These are phyloP conservation scores for Yponomeuta plumbellus DNA, from an alignment of 2,888 invertebrate genomes.

Conservation along the genomic window DNA sequence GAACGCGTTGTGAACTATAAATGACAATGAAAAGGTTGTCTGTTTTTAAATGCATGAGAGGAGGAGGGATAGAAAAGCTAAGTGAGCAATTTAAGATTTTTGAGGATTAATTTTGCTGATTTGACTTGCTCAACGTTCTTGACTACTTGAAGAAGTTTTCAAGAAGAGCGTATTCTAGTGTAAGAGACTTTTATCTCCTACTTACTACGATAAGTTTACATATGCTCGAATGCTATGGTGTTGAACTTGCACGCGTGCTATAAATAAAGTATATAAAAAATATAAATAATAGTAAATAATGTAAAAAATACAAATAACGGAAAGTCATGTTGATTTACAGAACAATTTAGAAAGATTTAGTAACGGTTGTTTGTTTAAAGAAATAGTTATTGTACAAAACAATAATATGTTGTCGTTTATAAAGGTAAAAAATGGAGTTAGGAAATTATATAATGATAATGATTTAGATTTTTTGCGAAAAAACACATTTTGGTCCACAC, in stretches of 20 bases:
- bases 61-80: background rate
- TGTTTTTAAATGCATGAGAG: background rate
- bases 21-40: background rate
- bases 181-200: constrained; percentile 62
- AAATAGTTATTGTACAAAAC: background rate
- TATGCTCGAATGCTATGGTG: constrained; percentile 65
- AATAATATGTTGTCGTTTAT: background rate
- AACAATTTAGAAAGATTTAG: background rate
- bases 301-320: background rate
- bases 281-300: background rate
- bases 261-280: constrained; percentile 19
- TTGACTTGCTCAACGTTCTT: constrained; percentile 39
- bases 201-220: constrained; percentile 36
- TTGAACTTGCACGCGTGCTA: constrained; percentile 69
- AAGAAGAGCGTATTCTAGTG: constrained; percentile 33
- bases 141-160: constrained; percentile 35
- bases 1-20: constrained; percentile 62
- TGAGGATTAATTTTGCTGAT: constrained; percentile 25
- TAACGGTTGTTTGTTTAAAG: constrained; percentile 1
- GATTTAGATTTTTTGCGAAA: too few species aligned
- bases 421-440: background rate
- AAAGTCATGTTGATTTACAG: background rate
- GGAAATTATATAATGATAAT: background rate
- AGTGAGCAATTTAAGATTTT: background rate
- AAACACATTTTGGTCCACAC: too few species aligned